Evolutionary conservation across 2,797 vertebrate species (phyloP), one percentile per base, ranked within the genome.

Genomic region (Benthosema pterotum): DNA sequence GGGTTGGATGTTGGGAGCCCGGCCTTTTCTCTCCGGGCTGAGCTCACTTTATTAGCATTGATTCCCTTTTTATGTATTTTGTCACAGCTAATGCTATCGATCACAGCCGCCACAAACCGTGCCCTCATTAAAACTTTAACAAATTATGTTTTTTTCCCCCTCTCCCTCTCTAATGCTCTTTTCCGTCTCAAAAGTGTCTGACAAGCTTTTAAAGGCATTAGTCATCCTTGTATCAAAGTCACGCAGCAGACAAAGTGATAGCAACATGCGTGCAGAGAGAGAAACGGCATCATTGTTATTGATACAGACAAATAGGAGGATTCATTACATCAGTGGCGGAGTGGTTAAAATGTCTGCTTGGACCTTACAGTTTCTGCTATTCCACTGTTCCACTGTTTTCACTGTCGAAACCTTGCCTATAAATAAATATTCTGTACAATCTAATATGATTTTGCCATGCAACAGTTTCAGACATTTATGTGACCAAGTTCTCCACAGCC

Each of bases 1-100:
- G 64, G 80, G 83, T 74, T 79, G 71, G 79, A 68, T 51, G 64
- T 53, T 75, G 64, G 57, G 63, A 66, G 78, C 52, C 8, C 32
- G 71, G 64, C 53, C 70, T 64, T n/a, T 79, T 81, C 77, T 82
- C 71, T 61, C 67, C 52, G 77, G 71, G 75, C 78, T 81, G 77
- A 88, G 86, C 83, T 91, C 87, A 90, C 85, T 90, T 92, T 90
- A 90, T 92, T 91, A 92, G 86, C 87, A 92, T 90, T 91, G 90
- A 92, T 92, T 89, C 80, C 64, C 80, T 81, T 88, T 89, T 90
- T 89, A 89, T 88, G 85, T 87, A 90, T 90, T 92, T 88, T 87
- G 84, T 88, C 73, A 73, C 79, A 71, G 90, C 82, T 86, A 87
- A 88, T 82, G 83, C 83, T 80, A 92, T 91, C 48, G 84, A 91